Evolutionary conservation across 2,888 invertebrate genomes (phyloP).

Genomic region (Spisula subtruncata): DNA sequence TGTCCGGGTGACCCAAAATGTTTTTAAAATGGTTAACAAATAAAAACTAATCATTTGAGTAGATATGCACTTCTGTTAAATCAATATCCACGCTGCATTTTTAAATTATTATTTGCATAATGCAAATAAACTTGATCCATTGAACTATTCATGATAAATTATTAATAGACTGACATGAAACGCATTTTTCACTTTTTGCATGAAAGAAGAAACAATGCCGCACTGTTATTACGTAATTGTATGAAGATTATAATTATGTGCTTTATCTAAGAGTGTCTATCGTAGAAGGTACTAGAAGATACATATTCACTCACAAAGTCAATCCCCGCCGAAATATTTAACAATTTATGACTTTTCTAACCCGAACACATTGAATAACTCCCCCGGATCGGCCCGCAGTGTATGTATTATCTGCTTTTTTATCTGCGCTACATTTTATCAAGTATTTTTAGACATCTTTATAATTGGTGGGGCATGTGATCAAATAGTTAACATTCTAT

Average conservation of each 20-base stretch:
- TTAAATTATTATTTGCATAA: too few relatives aligned
- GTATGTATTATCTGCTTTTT: too few relatives aligned
- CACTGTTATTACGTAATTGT: not conserved
- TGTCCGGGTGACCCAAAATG: too few relatives aligned
- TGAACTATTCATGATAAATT: too few relatives aligned
- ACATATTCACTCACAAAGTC: not conserved
- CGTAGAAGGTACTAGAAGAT: not conserved
- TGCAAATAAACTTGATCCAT: too few relatives aligned
- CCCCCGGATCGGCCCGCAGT: not conserved
- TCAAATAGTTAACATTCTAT: slow-evolving; percentile 11
- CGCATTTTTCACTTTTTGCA: not conserved
- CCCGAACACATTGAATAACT: not conserved
- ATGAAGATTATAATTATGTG: not conserved
- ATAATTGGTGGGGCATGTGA: not conserved
- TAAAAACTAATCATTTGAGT: too few relatives aligned
- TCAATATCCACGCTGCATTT: too few relatives aligned
- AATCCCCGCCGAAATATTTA: not conserved
- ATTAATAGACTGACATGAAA: not conserved
- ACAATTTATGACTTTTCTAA: not conserved
- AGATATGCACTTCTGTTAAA: too few relatives aligned
- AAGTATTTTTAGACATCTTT: not conserved
- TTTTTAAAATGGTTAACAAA: too few relatives aligned
- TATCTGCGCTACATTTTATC: not conserved
- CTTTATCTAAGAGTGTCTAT: not conserved
- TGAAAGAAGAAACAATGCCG: not conserved